Conservation (phyloP, 2,113 vertebrate species). For the Gorsachius goisagi region DNA sequence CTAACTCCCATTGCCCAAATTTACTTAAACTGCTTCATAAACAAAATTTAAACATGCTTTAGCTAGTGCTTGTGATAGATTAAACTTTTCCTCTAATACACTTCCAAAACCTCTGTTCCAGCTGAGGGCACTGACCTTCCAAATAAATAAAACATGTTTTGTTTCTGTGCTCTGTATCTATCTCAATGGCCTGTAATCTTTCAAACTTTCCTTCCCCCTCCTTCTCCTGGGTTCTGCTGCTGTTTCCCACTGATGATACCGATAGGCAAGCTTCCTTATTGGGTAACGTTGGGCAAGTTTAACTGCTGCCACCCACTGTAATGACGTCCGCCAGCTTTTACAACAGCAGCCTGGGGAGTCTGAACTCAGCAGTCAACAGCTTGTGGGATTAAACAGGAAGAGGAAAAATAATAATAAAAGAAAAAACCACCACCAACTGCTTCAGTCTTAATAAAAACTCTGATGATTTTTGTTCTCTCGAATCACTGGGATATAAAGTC, state of each 20-base stretch:
- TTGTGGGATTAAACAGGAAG: constrained; percentile 19
- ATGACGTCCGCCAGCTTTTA: fast-evolving
- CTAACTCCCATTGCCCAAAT: constrained; percentile 13
- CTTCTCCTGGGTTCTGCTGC: background rate
- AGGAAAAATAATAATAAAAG: background rate
- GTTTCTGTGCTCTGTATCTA: background rate
- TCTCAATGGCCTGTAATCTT: constrained; percentile 4
- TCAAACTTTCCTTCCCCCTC: constrained; percentile 1
- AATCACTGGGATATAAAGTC: background rate
- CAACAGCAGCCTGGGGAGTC: background rate
- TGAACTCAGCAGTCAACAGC: background rate
- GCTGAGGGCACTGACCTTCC: constrained; percentile 26
- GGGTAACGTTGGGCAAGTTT: background rate
- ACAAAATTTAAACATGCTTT: constrained; percentile 23
- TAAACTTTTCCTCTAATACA: constrained; percentile 9
- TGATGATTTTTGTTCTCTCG: background rate
- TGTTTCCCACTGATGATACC: background rate
- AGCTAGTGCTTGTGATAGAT: background rate
- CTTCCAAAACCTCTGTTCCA: constrained; percentile 22
- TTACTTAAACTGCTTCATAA: constrained; percentile 38
- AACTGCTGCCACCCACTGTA: background rate
- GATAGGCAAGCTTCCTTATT: background rate
- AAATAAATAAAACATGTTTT: constrained; percentile 52
- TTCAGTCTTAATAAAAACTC: background rate
- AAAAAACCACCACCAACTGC: background rate